phyloP scores from a whole-genome alignment of 2,888 invertebrate genomes.

The Ramazzottius varieornatus region DNA sequence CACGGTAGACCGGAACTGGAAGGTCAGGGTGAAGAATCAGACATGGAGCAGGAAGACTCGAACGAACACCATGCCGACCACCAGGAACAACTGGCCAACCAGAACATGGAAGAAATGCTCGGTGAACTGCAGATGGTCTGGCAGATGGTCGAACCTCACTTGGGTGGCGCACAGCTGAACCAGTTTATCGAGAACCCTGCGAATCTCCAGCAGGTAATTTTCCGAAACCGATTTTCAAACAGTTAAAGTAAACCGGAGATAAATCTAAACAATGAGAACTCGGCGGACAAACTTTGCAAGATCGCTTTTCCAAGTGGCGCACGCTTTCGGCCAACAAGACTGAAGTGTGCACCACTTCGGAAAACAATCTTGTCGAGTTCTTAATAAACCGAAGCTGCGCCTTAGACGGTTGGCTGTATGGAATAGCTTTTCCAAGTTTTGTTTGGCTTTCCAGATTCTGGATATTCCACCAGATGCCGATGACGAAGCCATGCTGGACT shows the following conservation, averaged over 20 bases:
- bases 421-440: background rate
- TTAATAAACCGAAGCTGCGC: background rate
- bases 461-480: constrained; percentile 81
- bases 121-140: constrained; percentile 7
- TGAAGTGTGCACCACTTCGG: no score
- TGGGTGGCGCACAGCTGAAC: background rate
- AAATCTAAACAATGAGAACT: no score
- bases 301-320: no score
- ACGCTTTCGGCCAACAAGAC: no score
- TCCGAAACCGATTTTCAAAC: background rate
- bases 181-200: background rate
- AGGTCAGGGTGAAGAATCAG: constrained; percentile 1
- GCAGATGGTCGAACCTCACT: constrained; percentile 5
- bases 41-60: background rate
- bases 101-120: constrained; percentile 5
- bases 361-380: background rate
- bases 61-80: background rate
- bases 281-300: no score
- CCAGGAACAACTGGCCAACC: background rate
- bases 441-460: constrained; percentile 27
- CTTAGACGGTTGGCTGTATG: no score
- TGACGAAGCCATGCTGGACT: constrained; percentile 83
- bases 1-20: background rate
- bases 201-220: background rate
- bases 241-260: no score